These are phyloP conservation scores for Smittia sp. DNA, from an alignment of 2,888 invertebrate genomes.

Conservation along the genomic window DNA sequence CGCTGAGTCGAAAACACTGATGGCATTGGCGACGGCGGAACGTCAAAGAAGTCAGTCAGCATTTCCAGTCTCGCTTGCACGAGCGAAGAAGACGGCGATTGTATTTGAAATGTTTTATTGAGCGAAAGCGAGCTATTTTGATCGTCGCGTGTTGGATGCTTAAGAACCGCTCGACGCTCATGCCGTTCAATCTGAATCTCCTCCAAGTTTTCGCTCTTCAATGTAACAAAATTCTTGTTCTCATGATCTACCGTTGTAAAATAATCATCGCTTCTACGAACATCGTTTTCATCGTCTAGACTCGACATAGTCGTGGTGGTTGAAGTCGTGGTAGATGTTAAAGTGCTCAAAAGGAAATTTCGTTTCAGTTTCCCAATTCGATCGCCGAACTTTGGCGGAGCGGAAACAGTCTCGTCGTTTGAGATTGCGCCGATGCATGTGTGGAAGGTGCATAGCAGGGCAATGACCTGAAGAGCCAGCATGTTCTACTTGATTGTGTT, in stretches of 20 bases:
- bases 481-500: background rate
- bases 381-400: constrained; percentile 49
- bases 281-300: constrained; percentile 13
- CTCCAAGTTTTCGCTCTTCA: background rate
- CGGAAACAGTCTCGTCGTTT: background rate
- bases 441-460: background rate
- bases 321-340: background rate
- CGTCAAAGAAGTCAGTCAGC: constrained; percentile 80
- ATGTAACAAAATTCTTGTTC: constrained; percentile 14
- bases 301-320: background rate
- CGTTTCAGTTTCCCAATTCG: constrained; percentile 45
- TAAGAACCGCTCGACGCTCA: background rate
- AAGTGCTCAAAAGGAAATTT: constrained; percentile 17
- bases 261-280: constrained; percentile 20
- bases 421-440: background rate
- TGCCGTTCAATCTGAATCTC: background rate
- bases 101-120: constrained; percentile 16
- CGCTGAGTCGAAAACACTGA: constrained; percentile 48
- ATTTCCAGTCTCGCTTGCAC: constrained; percentile 64
- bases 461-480: background rate
- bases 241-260: constrained; percentile 26
- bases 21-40: constrained; percentile 60
- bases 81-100: constrained; percentile 39
- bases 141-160: background rate
- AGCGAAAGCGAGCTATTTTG: background rate